A percentile compares a stretch with the other conserved stretches of the same genome.
Evolutionary conservation across 2,113 vertebrate genomes (phyloP).

Genomic region (Mormyrus lacerda): DNA sequence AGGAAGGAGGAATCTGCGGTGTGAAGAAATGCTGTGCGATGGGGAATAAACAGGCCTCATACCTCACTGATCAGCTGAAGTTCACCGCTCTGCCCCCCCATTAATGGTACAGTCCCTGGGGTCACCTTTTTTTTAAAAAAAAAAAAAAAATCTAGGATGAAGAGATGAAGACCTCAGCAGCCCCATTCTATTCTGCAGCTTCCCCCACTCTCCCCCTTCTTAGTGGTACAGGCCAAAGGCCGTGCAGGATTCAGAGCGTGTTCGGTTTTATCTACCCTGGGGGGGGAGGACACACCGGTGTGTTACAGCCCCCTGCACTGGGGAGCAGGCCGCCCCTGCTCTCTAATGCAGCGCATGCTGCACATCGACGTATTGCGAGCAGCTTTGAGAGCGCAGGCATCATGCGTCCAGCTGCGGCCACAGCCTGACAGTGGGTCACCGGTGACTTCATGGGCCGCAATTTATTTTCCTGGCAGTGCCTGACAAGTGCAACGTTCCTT

Average conservation of each 20-base stretch:
- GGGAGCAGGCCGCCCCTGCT: neutral
- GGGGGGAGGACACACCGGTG: neutral
- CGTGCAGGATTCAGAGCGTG: neutral
- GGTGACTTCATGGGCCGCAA: constrained; percentile 10
- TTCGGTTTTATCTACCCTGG: neutral
- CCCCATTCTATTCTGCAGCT: neutral
- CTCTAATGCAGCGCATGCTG: neutral
- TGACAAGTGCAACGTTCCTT: constrained; percentile 15
- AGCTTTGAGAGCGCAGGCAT: neutral
- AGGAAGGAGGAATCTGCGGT: neutral
- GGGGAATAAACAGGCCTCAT: neutral
- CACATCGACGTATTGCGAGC: neutral
- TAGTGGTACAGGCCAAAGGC: neutral
- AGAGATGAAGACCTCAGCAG: neutral
- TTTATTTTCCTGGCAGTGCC: constrained; percentile 20
- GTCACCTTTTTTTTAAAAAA: neutral
- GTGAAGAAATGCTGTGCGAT: neutral
- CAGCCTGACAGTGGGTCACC: neutral
- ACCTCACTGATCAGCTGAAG: neutral
- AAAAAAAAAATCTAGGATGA: neutral
- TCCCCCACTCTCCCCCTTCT: neutral
- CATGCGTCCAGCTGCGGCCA: neutral
- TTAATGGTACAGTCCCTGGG: neutral
- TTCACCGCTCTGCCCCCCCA: neutral
- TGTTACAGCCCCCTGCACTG: neutral